Evolutionary conservation across 53 echinoderm and acorn worm species (phyloP).

Genomic region (Apostichopus leukothele): DNA sequence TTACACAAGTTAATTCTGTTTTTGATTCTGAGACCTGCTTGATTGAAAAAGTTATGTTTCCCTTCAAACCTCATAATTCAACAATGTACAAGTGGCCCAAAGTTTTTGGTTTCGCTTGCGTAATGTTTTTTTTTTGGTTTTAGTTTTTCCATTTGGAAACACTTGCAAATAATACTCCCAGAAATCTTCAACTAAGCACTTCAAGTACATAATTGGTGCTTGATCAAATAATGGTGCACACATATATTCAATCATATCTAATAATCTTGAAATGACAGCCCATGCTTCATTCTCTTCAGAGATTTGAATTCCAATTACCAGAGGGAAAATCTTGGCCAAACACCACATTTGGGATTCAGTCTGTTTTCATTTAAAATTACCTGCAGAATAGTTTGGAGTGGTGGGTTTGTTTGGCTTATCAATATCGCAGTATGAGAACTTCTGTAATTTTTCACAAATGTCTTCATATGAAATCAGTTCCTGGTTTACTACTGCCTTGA

Average conservation of each 20-base stretch:
- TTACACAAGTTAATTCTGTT: too few relatives aligned
- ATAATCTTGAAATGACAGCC: background rate
- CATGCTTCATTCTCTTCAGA: too few relatives aligned
- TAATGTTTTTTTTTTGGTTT: slow-evolving; percentile 49
- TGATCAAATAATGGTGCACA: slow-evolving; percentile 46
- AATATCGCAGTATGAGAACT: slow-evolving; percentile 7
- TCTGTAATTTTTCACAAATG: background rate
- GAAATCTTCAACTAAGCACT: slow-evolving; percentile 45
- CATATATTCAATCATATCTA: slow-evolving; percentile 51
- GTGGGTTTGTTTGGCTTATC: too few relatives aligned
- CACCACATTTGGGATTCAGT: slow-evolving; percentile 42
- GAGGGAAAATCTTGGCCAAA: background rate
- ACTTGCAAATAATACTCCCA: slow-evolving; percentile 34
- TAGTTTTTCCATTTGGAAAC: slow-evolving; percentile 20
- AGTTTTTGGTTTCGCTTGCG: slow-evolving; percentile 29
- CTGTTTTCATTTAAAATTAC: background rate
- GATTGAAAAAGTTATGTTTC: slow-evolving; percentile 50
- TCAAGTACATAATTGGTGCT: slow-evolving; percentile 41
- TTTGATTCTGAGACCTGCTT: background rate
- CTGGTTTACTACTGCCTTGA: background rate
- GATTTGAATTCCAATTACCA: too few relatives aligned
- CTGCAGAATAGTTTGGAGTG: too few relatives aligned
- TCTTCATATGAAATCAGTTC: background rate
- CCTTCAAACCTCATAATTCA: slow-evolving; percentile 50
- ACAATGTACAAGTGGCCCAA: slow-evolving; percentile 48